A percentile compares a stretch with the other conserved stretches of the same genome.
Evolutionary conservation across 2,888 invertebrate genomes (phyloP).

Genomic region (Oligia latruncula): DNA sequence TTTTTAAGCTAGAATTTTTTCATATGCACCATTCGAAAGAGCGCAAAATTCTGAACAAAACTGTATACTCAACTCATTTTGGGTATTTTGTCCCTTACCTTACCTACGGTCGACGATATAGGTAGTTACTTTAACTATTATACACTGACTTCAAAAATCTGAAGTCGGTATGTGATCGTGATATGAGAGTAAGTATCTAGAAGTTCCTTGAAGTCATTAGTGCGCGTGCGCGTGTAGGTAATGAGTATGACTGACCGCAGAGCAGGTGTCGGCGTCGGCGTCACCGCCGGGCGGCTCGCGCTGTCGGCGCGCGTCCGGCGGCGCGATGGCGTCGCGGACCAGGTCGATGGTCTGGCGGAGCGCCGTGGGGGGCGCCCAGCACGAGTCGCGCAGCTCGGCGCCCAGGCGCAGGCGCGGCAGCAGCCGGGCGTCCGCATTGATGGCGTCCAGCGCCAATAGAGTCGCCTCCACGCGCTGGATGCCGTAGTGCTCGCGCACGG

Average conservation of each 20-base stretch:
- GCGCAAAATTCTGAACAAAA: no score
- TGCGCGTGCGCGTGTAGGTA: not conserved
- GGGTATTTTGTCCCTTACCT: no score
- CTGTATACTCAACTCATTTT: no score
- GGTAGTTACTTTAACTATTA: not conserved
- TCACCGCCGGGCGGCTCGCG: not conserved
- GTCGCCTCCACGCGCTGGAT: constrained; percentile 92
- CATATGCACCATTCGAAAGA: no score
- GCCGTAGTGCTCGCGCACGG: constrained; percentile 94
- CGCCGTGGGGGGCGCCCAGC: constrained; percentile 95
- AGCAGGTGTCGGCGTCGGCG: not conserved
- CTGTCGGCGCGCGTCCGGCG: constrained; percentile 67
- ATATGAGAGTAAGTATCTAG: not conserved
- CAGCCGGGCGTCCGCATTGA: constrained; percentile 90
- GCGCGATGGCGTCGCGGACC: constrained; percentile 91
- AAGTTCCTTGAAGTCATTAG: not conserved
- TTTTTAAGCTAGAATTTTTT: no score
- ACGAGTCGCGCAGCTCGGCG: constrained; percentile 94
- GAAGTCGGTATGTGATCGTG: not conserved
- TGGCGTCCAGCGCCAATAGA: constrained; percentile 91
- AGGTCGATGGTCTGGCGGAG: constrained; percentile 94
- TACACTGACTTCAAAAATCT: not conserved
- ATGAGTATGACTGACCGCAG: constrained; percentile 25
- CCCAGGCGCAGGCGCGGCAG: constrained; percentile 90
- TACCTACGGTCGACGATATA: no score